Base-by-base conservation (phyloP, 2,113 vertebrate genomes). In the Garra rufa region DNA sequence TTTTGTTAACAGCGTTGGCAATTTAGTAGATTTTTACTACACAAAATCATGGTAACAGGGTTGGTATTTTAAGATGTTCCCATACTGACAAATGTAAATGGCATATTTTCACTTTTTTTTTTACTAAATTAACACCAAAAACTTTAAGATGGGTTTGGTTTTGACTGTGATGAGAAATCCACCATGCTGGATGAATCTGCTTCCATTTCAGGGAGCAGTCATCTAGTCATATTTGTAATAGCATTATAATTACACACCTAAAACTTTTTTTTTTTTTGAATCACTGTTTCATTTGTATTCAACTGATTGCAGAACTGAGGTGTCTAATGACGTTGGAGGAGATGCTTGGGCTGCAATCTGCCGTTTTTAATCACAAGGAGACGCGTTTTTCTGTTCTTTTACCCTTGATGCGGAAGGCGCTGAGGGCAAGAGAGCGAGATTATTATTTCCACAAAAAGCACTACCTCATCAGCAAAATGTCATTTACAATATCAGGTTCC, bases 131-230 rank as follows among this genome's bases (percentile, higher is more conserved):
- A 57, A 57, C 21, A 9, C 21, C 88, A 99, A 97, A 99, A 99
- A 92, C 97, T 98, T 94, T 99, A 97, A 88, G 98, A 99, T 90
- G 96, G 97, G 81, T 99, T 99, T 92, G 97, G 98, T 55, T 93
- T 98, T 71, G 98, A 99, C 89, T 97, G 97, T 7, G 98, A 99
- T 89, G 97, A 99, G 76, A 98, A 99, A 71, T 97, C 98, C 63
- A 99, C 98, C 55, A 99, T 99, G 98, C 89, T 99, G 86, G 98
- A 99, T 91, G 98, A 99, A 89, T 99, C 97, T 0, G 96, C 99
- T 89, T 17, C 3, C 19, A 21, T 57, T 57, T 81, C 11, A 80
- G 63, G 43, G 4, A 48, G 24, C 24, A 15, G 24, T 17, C 24
- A 50, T 30, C 46, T 46, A n/a, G 34, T 13, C 38, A 67, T 17